A percentile compares a stretch with the other conserved stretches of the same genome.
Conservation (phyloP, 2,888 invertebrate species). For the Eupeodes luniger region DNA sequence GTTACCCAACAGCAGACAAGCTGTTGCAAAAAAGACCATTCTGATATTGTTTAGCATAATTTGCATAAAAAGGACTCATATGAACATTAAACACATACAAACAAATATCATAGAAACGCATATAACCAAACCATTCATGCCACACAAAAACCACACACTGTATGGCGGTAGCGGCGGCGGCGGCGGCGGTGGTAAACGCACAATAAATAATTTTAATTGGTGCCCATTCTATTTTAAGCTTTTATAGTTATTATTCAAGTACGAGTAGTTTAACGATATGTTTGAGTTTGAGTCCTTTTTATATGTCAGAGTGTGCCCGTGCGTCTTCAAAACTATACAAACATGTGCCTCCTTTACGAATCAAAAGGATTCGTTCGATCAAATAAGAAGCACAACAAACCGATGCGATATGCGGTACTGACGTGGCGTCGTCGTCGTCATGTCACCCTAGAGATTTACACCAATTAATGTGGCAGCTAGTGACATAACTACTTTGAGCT, state of each 20-base stretch:
- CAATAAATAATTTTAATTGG: conserved; percentile 56
- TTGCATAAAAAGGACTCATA: conserved; percentile 58
- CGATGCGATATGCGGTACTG: not conserved
- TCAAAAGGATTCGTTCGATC: conserved; percentile 56
- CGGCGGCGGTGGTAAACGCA: not conserved
- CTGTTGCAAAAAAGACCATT: conserved; percentile 45
- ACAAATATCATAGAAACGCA: not conserved
- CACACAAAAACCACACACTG: not conserved
- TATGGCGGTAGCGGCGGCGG: too few species aligned
- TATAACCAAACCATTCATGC: not conserved
- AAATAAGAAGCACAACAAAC: conserved; percentile 17
- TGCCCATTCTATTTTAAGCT: conserved; percentile 18
- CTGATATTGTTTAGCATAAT: conserved; percentile 25
- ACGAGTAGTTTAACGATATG: not conserved
- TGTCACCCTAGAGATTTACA: conserved; percentile 79
- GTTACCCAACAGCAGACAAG: conserved; percentile 6
- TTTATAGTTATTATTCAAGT: conserved; percentile 13
- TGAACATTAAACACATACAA: not conserved
- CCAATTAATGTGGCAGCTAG: conserved; percentile 80
- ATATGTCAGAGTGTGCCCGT: not conserved
- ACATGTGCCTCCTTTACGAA: conserved; percentile 34
- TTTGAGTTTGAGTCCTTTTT: conserved; percentile 30
- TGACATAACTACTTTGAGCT: conserved; percentile 62
- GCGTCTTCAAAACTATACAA: conserved; percentile 1
- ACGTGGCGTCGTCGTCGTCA: not conserved